Base-by-base conservation (phyloP, 30 jellyfish, hydroid and myxozoan genomes). In the Aurelia aurita complex sp. Pacific region DNA sequence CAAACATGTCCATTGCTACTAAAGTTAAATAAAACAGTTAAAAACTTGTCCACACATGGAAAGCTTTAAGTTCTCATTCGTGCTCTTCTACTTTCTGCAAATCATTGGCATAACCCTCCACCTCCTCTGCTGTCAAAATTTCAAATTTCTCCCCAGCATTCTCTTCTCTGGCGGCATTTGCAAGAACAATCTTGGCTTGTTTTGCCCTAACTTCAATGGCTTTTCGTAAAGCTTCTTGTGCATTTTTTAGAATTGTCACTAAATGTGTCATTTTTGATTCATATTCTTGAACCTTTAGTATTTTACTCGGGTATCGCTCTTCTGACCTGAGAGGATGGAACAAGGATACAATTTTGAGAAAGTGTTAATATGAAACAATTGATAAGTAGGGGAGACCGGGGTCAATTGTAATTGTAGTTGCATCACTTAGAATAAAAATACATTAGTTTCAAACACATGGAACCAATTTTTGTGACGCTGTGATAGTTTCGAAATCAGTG, bases 151-250 rank as follows among this genome's bases (percentile, higher is more conserved):
- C 34, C 34, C 69, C 69, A 61, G 7, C 69, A 61, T 33, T 61
- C 34, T 13, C 69, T 43, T 43, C 54, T 61, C 35, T 61, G 35
- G 11, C 34, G 35, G 69, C 69, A 61, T 61, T 61, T 6, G 10
- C 34, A 6, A 23, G 35, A n/a, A 13, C 69, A 61, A 61, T 2
- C 69, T 61, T 61, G 34, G 69, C 69, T 61, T 61, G 69, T 61
- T 61, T 61, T 61, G 69, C 69, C 69, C 34, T 61, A 1, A 61
- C 69, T 61, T 61, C 69, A 23, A 61, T 61, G 69, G 69, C 69
- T 61, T 61, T 61, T 23, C 69, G 69, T 23, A 13, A 61, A 61
- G 69, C 36, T 6, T 61, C 69, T 61, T 6, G 69, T 16, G 69
- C 69, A 61, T 13, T 6, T 61, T 61, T 61, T 1, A 61, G 35